These are phyloP conservation scores for Telmatochromis bifrenatus DNA, from an alignment of 2,113 vertebrate species.

Conservation along the genomic window DNA sequence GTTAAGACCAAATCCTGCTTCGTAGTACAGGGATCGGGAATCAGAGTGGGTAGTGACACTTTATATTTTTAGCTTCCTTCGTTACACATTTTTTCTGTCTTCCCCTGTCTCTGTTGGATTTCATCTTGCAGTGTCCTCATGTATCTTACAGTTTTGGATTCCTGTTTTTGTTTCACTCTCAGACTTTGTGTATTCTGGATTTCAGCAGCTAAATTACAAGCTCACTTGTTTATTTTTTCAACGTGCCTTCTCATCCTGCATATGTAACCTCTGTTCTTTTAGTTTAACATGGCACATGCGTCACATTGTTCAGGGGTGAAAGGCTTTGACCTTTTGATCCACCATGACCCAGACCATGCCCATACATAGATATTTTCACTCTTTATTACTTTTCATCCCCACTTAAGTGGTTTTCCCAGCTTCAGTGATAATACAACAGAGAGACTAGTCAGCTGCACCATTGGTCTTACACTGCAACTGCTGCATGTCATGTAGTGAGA, in stretches of 20 bases:
- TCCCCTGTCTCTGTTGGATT: neutral
- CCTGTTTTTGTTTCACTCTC: neutral
- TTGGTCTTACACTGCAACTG: neutral
- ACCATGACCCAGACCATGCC: neutral
- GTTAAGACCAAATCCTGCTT: neutral
- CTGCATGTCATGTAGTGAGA: neutral
- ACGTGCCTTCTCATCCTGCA: neutral
- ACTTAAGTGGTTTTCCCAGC: neutral
- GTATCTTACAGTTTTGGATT: neutral
- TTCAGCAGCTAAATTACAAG: neutral
- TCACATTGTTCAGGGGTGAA: neutral
- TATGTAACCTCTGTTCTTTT: neutral
- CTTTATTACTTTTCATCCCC: neutral
- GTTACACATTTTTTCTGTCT: accelerated
- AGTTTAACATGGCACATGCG: neutral
- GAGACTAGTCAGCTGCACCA: neutral
- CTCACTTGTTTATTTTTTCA: neutral
- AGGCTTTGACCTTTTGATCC: neutral
- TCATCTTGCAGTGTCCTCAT: neutral
- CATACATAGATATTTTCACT: neutral
- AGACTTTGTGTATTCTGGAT: neutral
- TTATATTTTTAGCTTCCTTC: neutral
- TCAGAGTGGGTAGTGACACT: neutral
- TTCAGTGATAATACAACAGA: neutral
- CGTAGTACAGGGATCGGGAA: neutral